Evolutionary conservation across 2,113 vertebrate genomes (phyloP).

Genomic region (Chloroceryle aenea): DNA sequence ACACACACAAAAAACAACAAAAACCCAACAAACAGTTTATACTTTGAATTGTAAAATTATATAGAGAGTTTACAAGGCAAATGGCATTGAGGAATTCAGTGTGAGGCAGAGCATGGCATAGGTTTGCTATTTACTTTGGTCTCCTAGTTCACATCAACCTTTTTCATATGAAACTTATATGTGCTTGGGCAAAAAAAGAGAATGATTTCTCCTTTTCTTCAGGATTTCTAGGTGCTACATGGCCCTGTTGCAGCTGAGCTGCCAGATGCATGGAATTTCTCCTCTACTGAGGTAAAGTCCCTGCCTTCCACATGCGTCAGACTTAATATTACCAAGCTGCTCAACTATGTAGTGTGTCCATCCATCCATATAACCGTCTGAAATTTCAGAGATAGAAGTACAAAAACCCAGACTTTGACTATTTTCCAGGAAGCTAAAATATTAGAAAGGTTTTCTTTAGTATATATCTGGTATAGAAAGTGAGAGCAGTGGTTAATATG

Average conservation of each 20-base stretch:
- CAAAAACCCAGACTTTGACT: neutral
- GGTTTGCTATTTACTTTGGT: neutral
- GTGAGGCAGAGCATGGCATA: neutral
- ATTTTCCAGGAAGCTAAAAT: neutral
- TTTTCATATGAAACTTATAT: neutral
- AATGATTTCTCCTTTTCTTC: neutral
- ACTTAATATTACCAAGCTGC: neutral
- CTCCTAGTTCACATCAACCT: neutral
- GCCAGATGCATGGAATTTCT: fast-evolving
- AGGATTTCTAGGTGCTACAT: neutral
- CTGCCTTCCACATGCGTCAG: neutral
- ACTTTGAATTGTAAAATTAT: neutral
- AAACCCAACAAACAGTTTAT: too few species aligned
- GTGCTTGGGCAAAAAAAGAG: neutral
- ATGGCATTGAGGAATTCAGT: neutral
- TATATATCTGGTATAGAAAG: neutral
- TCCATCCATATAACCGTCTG: too few species aligned
- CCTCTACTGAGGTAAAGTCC: neutral
- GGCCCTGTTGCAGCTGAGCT: neutral
- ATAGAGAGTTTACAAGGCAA: neutral
- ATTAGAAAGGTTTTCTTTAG: neutral
- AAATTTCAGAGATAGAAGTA: neutral
- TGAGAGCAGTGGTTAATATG: fast-evolving
- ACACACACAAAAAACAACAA: too few species aligned
- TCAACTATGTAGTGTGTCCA: neutral